These are phyloP conservation scores for Lepus oiostolus DNA, from an alignment of 2,797 vertebrate genomes.

Conservation along the genomic window DNA sequence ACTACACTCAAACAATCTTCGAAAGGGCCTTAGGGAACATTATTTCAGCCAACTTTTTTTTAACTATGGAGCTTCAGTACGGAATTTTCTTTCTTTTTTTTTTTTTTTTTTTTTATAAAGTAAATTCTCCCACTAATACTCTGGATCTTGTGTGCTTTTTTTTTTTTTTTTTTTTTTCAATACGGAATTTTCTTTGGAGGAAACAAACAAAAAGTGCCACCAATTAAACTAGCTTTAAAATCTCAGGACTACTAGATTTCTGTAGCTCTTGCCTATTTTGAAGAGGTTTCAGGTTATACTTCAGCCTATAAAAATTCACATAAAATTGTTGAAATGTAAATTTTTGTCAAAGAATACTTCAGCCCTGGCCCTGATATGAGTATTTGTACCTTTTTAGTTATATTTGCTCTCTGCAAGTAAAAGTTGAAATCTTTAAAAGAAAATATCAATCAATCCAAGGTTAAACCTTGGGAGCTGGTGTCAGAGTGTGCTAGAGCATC, in stretches of 20 bases:
- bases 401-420: slow-evolving; percentile 61
- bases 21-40: not conserved
- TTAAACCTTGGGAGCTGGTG: not conserved
- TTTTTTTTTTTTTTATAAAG: too few species aligned
- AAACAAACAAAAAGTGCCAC: not conserved
- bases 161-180: not conserved
- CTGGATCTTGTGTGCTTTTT: too few species aligned
- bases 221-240: not conserved
- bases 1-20: not conserved
- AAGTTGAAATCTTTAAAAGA: not conserved
- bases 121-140: too few species aligned
- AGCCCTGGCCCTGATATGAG: slow-evolving; percentile 37
- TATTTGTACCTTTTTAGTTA: slow-evolving; percentile 45
- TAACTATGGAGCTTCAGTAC: not conserved
- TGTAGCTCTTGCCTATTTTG: not conserved
- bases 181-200: not conserved
- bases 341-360: slow-evolving; percentile 34
- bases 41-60: not conserved
- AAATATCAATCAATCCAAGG: not conserved
- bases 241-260: not conserved
- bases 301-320: not conserved
- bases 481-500: not conserved
- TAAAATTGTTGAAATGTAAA: slow-evolving; percentile 40
- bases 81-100: not conserved
- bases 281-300: not conserved